phyloP scores from a whole-genome alignment of 2,113 vertebrate genomes.

The Hemicordylus capensis region DNA sequence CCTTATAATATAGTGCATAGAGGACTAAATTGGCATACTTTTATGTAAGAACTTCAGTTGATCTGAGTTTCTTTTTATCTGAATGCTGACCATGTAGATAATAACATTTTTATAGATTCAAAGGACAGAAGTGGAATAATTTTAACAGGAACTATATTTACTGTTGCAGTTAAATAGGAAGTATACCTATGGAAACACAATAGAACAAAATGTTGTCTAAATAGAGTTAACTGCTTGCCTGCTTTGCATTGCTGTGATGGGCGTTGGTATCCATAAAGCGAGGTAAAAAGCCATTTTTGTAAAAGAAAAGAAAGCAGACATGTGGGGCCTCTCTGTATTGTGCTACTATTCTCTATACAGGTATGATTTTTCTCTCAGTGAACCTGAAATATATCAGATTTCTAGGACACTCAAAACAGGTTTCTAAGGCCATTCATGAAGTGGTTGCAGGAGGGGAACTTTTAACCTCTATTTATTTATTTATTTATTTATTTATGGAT shows the following conservation, averaged over 20 bases:
- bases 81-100: neutral
- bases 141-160: neutral
- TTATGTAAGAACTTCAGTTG: too few species aligned
- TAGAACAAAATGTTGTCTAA: too few species aligned
- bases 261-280: neutral
- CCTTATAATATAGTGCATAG: too few species aligned
- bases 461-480: neutral
- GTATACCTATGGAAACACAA: neutral
- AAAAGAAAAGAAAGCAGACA: neutral
- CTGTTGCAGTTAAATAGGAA: neutral
- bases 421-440: neutral
- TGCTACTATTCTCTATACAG: neutral
- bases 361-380: neutral
- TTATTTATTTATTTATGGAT: neutral
- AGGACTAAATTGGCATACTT: too few species aligned
- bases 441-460: neutral
- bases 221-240: too few species aligned
- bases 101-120: neutral
- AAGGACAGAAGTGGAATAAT: neutral
- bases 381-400: neutral
- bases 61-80: neutral
- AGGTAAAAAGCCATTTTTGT: neutral
- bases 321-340: neutral
- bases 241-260: neutral
- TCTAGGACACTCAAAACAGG: neutral